These are phyloP conservation scores for Anableps anableps DNA, from an alignment of 2,797 vertebrate genomes.

Conservation along the genomic window DNA sequence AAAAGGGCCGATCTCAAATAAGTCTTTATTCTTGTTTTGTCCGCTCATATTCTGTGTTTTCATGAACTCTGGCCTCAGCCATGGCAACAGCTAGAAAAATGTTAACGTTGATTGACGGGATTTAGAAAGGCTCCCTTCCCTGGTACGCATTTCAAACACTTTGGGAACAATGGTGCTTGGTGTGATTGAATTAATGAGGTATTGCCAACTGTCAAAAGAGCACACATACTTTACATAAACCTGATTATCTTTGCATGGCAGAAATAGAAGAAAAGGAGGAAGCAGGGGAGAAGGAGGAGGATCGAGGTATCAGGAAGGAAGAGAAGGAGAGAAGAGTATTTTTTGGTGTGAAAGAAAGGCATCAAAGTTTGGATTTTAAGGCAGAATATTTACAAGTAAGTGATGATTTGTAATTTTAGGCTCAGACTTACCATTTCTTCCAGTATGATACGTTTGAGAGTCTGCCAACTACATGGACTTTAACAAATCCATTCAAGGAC, in stretches of 20 bases:
- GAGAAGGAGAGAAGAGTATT: conserved; percentile 79
- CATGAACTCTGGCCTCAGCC: conserved; percentile 98
- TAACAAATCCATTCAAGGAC: conserved; percentile 95
- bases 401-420: conserved; percentile 83
- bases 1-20: conserved; percentile 95
- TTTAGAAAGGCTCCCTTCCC: conserved; percentile 94
- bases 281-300: conserved; percentile 78
- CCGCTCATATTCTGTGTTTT: conserved; percentile 99
- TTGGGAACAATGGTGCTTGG: conserved; percentile 97
- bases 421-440: conserved; percentile 83
- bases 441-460: conserved; percentile 84
- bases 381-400: conserved; percentile 74
- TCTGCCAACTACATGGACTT: conserved; percentile 90
- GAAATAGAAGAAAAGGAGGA: conserved; percentile 87
- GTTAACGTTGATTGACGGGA: conserved; percentile 99
- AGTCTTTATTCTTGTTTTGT: conserved; percentile 99
- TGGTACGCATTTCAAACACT: conserved; percentile 99
- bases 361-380: conserved; percentile 85
- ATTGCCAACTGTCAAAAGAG: conserved; percentile 99
- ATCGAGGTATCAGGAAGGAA: conserved; percentile 68
- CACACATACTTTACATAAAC: conserved; percentile 99
- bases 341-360: conserved; percentile 80
- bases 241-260: conserved; percentile 99
- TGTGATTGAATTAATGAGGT: conserved; percentile 99
- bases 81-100: conserved; percentile 99